phyloP scores from a whole-genome alignment of 2,797 vertebrate species.

The Myotis pilosus region DNA sequence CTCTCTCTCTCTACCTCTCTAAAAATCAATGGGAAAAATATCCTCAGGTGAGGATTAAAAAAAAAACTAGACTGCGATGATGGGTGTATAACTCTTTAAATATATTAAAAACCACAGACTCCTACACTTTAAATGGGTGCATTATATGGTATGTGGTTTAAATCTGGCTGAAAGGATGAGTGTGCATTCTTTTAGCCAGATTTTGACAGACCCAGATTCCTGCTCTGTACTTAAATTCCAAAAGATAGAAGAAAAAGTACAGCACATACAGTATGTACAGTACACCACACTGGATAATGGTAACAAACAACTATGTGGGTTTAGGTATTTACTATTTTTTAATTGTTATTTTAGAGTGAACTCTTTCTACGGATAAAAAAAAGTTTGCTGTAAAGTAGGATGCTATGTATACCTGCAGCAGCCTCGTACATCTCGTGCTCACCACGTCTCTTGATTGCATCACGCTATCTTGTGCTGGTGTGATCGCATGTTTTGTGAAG shows the following conservation, averaged over 20 bases:
- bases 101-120: no score
- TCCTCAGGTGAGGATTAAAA: no score
- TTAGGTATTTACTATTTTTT: neutral
- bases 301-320: neutral
- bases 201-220: no score
- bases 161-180: no score
- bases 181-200: no score
- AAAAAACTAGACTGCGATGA: no score
- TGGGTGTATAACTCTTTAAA: no score
- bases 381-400: neutral
- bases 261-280: neutral
- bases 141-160: no score
- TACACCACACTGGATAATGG: neutral
- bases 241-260: neutral
- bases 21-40: no score
- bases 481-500: neutral
- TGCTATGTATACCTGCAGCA: neutral
- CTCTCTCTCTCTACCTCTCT: no score
- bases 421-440: neutral
- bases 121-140: no score
- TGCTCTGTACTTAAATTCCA: no score
- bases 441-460: neutral
- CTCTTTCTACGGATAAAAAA: neutral
- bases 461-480: neutral
- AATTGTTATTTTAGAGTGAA: neutral